Conservation (phyloP, 2,888 invertebrate genomes). For the Leuctra nigra region DNA sequence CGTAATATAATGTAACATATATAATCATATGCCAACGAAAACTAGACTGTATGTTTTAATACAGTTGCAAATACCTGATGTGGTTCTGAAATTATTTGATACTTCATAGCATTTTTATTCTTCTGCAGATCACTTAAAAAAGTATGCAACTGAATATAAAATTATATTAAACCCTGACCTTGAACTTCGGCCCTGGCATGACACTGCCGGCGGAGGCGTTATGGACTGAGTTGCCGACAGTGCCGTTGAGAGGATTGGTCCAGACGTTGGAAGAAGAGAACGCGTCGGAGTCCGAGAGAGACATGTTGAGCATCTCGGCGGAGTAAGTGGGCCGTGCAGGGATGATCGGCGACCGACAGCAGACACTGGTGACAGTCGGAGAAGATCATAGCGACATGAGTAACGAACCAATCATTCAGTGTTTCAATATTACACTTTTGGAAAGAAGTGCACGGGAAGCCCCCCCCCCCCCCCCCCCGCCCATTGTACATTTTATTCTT, state of each 20-base stretch:
- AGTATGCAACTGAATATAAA: too few species aligned
- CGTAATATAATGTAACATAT: too few species aligned
- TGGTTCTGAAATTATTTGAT: too few species aligned
- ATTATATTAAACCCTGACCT: too few species aligned
- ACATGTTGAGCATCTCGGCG: slow-evolving; percentile 44
- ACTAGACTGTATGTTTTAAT: background rate
- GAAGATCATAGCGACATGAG: background rate
- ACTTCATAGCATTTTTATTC: too few species aligned
- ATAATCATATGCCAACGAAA: background rate
- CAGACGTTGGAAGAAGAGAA: slow-evolving; percentile 53
- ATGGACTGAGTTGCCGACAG: background rate
- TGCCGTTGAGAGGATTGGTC: slow-evolving; percentile 53
- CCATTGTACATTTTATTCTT: background rate
- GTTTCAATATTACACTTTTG: too few species aligned
- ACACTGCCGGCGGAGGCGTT: slow-evolving; percentile 29
- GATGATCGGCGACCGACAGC: slow-evolving; percentile 75
- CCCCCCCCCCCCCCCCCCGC: too few species aligned
- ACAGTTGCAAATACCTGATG: too few species aligned
- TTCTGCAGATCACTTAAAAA: too few species aligned
- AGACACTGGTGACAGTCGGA: slow-evolving; percentile 51
- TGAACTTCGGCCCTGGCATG: slow-evolving; percentile 32
- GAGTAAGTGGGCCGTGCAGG: slow-evolving; percentile 69
- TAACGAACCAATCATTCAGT: too few species aligned
- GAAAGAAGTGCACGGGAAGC: too few species aligned
- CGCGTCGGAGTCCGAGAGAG: slow-evolving; percentile 35